Evolutionary conservation across 2,888 invertebrate genomes (phyloP), one percentile per base, ranked within the genome.

Genomic region (Heliconius ismenius): DNA sequence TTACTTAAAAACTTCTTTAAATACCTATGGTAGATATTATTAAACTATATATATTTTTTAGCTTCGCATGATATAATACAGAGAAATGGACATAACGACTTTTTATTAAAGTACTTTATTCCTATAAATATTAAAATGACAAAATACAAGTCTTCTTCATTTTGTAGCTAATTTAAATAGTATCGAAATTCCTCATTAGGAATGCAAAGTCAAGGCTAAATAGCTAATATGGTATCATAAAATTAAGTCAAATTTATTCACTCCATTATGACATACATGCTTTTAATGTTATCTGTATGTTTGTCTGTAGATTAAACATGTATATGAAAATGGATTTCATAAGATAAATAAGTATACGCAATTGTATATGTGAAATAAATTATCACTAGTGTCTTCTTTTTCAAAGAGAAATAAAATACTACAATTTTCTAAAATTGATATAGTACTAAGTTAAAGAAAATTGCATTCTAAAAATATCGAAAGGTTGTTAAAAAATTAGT

Each of bases 151-250:
- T n/a, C 36, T 21, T 18, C 28, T 32, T 36, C 10, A n/a, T 65
- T 32, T 65, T 36, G n/a, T 10, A 11, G 21, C 6, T 65, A 65
- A 54, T 54, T 70, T 54, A 54, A 54, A 32, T 32, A 26, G 26
- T 49, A 70, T 54, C 54, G 69, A 32, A 49, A 70, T 70, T 70
- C 32, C 69, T 70, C 32, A 70, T 70, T 70, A 70, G 49, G 49
- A 32, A 70, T 70, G 69, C 69, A 70, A 54, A 70, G 54, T 70
- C 69, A 70, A 70, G 69, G 69, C 32, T 70, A 54, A 65, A 54
- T 70, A 70, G 28, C n/a, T 70, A 54, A 70, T 58, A 28, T 70
- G 32, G 54, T 32, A 54, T n/a, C 54, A 65, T 65, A 65, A 65
- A 65, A 39, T 65, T 65, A 65, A 65, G 13, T 65, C 65, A 39